Evolutionary conservation across 37 sponge, comb jelly and placozoan genomes (phyloP), one percentile per base, ranked within the genome.

Genomic region (Ianthella basta): DNA sequence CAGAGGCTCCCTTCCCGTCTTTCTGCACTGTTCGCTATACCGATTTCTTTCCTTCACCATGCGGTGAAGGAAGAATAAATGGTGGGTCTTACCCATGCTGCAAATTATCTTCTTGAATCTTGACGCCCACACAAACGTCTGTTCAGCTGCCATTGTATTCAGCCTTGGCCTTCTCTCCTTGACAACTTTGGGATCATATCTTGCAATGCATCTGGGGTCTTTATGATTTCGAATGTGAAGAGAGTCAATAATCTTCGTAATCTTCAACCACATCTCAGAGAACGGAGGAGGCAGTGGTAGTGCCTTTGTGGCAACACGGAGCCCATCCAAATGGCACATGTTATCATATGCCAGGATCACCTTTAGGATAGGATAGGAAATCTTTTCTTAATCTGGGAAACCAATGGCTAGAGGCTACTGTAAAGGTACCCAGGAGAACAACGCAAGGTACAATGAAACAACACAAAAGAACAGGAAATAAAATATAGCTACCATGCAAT

Each of bases 341-440:
- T 87, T 87, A 55, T 87, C 88, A 87, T 87, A 88, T 33, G 84
- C 41, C 15, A 88, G 41, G 15, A 78, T n/a, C n/a, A n/a, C n/a
- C n/a, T n/a, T n/a, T n/a, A n/a, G n/a, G n/a, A n/a, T n/a, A n/a
- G n/a, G n/a, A n/a, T n/a, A n/a, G n/a, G n/a, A n/a, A n/a, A n/a
- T n/a, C n/a, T n/a, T n/a, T n/a, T n/a, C n/a, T n/a, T n/a, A n/a
- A n/a, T n/a, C n/a, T n/a, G n/a, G n/a, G n/a, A n/a, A n/a, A n/a
- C n/a, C n/a, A n/a, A n/a, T n/a, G n/a, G n/a, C n/a, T n/a, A n/a
- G n/a, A n/a, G n/a, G n/a, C n/a, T n/a, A n/a, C n/a, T n/a, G n/a
- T n/a, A n/a, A n/a, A n/a, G n/a, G n/a, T n/a, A n/a, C n/a, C n/a
- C n/a, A n/a, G n/a, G n/a, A n/a, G n/a, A n/a, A n/a, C n/a, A n/a